Evolutionary conservation across 2,113 vertebrate species (phyloP).

Genomic region (Chascanopsetta lugubris): DNA sequence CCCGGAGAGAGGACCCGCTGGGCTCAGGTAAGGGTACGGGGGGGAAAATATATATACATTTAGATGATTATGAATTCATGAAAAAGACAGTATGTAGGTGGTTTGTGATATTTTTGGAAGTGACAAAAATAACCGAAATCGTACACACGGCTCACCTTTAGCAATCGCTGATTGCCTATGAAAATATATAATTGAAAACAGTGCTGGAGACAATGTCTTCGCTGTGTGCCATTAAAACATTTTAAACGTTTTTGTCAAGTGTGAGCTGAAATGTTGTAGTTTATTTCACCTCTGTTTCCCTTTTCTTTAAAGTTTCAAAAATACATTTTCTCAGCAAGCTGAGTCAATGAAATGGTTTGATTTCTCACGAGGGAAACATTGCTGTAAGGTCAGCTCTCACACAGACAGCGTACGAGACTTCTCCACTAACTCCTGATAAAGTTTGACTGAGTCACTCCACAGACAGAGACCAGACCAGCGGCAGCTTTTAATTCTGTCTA

Average conservation of each 20-base stretch:
- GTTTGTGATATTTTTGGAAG: too few species aligned
- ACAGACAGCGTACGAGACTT: constrained; percentile 23
- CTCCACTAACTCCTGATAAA: background rate
- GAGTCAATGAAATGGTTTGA: constrained; percentile 16
- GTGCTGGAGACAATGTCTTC: background rate
- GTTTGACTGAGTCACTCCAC: background rate
- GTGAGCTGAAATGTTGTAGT: too few species aligned
- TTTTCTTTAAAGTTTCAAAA: constrained; percentile 7
- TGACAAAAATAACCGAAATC: too few species aligned
- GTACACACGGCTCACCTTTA: too few species aligned
- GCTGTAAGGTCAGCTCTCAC: constrained; percentile 4
- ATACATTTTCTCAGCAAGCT: background rate
- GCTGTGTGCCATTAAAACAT: background rate
- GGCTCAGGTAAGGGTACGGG: too few species aligned
- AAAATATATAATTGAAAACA: background rate
- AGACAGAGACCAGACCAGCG: constrained; percentile 9
- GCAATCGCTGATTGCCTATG: background rate
- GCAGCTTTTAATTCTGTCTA: constrained; percentile 30
- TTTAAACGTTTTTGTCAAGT: too few species aligned
- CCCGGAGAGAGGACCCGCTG: too few species aligned
- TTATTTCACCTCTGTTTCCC: too few species aligned
- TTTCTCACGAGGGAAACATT: constrained; percentile 31
- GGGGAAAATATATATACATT: too few species aligned
- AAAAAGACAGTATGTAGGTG: too few species aligned
- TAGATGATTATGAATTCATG: too few species aligned